A percentile compares a stretch with the other conserved stretches of the same genome.
Evolutionary conservation across 1,140 invertebrate genomes (phyloP).

Genomic region (Brachionus koreanus): DNA sequence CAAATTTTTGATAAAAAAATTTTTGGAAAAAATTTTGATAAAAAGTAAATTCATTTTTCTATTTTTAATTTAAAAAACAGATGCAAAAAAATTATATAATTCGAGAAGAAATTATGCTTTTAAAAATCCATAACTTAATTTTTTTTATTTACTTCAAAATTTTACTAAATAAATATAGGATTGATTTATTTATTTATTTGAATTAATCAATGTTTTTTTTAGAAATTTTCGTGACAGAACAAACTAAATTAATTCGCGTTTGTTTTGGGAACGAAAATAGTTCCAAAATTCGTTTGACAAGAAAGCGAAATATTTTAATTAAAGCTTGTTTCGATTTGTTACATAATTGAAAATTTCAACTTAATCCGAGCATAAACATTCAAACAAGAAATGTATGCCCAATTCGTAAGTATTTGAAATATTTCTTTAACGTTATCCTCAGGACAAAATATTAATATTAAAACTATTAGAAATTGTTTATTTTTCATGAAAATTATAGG

Average conservation of each 20-base stretch:
- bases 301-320: background rate
- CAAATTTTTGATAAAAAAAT: background rate
- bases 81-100: background rate
- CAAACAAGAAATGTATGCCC: conserved; percentile 6
- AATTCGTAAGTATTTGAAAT: background rate
- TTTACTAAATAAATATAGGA: background rate
- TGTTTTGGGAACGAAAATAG: background rate
- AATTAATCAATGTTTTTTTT: background rate
- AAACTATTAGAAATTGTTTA: background rate
- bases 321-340: background rate
- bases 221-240: background rate
- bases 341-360: background rate
- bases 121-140: background rate
- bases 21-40: background rate
- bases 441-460: background rate
- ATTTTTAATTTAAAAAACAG: too few species aligned
- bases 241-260: background rate
- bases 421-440: background rate
- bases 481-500: background rate
- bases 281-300: background rate
- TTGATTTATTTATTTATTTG: background rate
- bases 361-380: background rate
- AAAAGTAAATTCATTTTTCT: too few species aligned
- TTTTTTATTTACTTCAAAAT: background rate
- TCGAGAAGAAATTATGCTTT: background rate